These are phyloP conservation scores for Norana najaformis DNA, from an alignment of 2,888 invertebrate genomes.

Conservation along the genomic window DNA sequence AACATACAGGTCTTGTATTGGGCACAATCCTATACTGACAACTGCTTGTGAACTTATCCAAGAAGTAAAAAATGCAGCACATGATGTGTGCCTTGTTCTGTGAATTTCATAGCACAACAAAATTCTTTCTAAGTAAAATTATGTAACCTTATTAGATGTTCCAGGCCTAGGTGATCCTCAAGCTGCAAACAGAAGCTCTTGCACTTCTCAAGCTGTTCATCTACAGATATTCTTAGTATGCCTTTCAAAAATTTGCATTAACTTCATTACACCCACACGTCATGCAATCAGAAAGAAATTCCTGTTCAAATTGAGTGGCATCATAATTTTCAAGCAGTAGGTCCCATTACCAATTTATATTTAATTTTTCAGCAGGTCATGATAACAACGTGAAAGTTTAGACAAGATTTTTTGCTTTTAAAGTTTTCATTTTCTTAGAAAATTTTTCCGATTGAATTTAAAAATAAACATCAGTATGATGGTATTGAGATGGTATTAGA, in stretches of 20 bases:
- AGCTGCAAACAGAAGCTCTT: neutral
- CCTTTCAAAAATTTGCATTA: neutral
- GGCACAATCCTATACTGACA: neutral
- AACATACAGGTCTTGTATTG: neutral
- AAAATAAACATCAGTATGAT: too few species aligned
- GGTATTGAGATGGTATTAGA: neutral
- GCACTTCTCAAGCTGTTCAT: neutral
- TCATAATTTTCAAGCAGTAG: neutral
- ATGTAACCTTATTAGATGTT: neutral
- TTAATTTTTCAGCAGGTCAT: neutral
- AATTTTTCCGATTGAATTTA: neutral
- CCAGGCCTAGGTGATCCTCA: too few species aligned
- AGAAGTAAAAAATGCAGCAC: neutral
- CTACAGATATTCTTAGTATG: neutral
- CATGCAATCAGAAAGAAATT: neutral
- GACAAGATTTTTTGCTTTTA: neutral
- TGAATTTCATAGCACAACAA: neutral
- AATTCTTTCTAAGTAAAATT: neutral
- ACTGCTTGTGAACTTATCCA: constrained; percentile 7
- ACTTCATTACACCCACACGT: neutral
- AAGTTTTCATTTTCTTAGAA: neutral
- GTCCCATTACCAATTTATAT: neutral
- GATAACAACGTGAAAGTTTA: neutral
- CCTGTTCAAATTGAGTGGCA: neutral
- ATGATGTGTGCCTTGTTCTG: neutral